A percentile compares a stretch with the other conserved stretches of the same genome.
Conservation (phyloP, 2,888 invertebrate genomes). For the Diabrotica balteata region DNA sequence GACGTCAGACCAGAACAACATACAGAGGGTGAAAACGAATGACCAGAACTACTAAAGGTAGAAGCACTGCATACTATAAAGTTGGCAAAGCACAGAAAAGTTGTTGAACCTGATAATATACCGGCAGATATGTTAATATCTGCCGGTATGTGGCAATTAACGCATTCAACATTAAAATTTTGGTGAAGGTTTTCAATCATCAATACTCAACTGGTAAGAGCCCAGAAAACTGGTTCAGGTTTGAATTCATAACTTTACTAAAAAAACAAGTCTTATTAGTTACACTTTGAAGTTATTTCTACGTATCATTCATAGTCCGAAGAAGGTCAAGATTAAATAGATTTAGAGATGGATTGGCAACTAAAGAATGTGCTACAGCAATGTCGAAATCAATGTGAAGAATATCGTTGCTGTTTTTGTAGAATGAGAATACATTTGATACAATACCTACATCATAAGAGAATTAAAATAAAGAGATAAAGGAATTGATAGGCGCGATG, state of each 20-base stretch:
- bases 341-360: constrained; percentile 1
- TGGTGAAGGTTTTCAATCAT: neutral
- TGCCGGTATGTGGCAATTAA: no score
- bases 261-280: neutral
- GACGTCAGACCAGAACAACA: no score
- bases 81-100: neutral
- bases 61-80: neutral
- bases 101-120: neutral
- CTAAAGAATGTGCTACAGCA: constrained; percentile 8
- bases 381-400: constrained; percentile 1
- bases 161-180: neutral
- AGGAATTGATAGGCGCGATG: constrained; percentile 1
- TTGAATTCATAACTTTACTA: neutral
- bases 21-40: constrained; percentile 12
- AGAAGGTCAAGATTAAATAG: constrained; percentile 4
- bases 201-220: neutral
- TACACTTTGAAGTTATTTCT: neutral
- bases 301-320: constrained; percentile 1
- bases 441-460: neutral
- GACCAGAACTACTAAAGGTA: constrained; percentile 19
- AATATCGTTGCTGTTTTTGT: neutral
- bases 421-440: neutral
- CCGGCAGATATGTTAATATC: neutral
- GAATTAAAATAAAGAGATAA: constrained; percentile 1
- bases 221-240: neutral